Base-by-base conservation (phyloP, 2,113 vertebrate genomes). In the Mesocricetus auratus region DNA sequence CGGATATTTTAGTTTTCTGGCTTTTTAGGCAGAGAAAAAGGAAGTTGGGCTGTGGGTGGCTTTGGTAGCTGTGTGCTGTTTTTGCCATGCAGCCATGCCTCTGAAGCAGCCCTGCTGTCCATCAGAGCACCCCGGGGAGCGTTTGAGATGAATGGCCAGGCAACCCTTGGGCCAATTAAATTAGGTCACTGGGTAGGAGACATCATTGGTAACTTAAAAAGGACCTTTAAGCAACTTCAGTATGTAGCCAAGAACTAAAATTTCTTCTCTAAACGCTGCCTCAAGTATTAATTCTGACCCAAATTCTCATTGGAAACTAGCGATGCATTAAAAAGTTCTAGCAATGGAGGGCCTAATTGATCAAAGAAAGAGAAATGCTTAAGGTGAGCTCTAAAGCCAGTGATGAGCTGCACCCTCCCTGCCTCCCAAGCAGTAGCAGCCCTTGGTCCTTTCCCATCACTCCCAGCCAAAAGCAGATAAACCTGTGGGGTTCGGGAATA, bases 231-330 rank as follows among this genome's bases (percentile, higher is more conserved):
- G 58, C 66, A 86, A 90, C 66, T 87, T 11, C 64, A 82, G 17
- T 2, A 3, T 8, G 26, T 12, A 29, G 13, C 5, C 60, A 47
- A 42, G 56, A 36, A 74, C 75, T 64, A 82, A 42, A 64, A 42
- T 47, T 47, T 36, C 9, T 73, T 33, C 33, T 78, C 39, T 60
- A 7, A 69, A 94, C 31, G 53, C 36, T 91, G 81, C 16, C 22
- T 16, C 4, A 21, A 74, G 71, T 3, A 0, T 73, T 81, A 7
- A 29, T 82, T 96, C 90, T 93, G 77, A 77, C 39, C 16, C 26
- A 39, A 62, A 93, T 94, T 94, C 68, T 86, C 36, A 50, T 62
- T 79, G 78, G 58, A 71, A 93, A 77, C 19, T 6, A 90, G 29
- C 8, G 7, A 90, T 64, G 22, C 69, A 87, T 60, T 64, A 11